Percentiles rank a stretch among this genome's conserved stretches.
These are phyloP conservation scores for Allygus modestus DNA, from an alignment of 2,888 invertebrate genomes.

Conservation along the genomic window DNA sequence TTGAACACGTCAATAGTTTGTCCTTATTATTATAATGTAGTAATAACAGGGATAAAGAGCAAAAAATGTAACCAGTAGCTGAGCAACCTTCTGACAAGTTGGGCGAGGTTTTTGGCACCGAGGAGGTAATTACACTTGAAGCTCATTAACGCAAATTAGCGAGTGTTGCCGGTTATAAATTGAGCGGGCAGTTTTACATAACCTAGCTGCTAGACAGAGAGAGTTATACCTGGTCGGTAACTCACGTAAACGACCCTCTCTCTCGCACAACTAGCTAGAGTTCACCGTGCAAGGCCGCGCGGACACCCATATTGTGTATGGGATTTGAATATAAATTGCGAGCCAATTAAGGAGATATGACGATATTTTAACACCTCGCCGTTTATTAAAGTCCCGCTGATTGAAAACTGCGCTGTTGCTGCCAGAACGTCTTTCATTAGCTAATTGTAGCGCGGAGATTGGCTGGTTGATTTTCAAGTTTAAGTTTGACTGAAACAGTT, in stretches of 20 bases:
- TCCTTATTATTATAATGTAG: neutral
- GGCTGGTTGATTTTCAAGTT: neutral
- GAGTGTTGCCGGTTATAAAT: neutral
- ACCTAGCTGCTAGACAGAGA: neutral
- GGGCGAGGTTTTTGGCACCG: slow-evolving; percentile 23
- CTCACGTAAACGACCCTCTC: neutral
- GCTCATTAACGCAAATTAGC: neutral
- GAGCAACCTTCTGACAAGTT: neutral
- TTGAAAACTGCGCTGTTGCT: slow-evolving; percentile 12
- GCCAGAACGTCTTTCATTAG: slow-evolving; percentile 34
- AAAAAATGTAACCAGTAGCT: neutral
- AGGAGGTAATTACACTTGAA: neutral
- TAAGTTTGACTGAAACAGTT: too few species aligned
- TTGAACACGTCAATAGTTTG: neutral
- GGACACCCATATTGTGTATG: neutral
- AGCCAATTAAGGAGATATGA: neutral
- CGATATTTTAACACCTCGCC: slow-evolving; percentile 13
- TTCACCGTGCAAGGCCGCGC: neutral
- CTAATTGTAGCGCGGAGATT: neutral
- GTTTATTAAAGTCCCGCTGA: neutral
- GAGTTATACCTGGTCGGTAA: neutral
- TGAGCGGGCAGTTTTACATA: neutral
- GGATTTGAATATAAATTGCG: slow-evolving; percentile 16
- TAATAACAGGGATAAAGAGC: neutral
- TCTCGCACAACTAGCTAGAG: neutral